These are phyloP conservation scores for Parascotia fuliginaria DNA, from an alignment of 2,888 invertebrate species.

Conservation along the genomic window DNA sequence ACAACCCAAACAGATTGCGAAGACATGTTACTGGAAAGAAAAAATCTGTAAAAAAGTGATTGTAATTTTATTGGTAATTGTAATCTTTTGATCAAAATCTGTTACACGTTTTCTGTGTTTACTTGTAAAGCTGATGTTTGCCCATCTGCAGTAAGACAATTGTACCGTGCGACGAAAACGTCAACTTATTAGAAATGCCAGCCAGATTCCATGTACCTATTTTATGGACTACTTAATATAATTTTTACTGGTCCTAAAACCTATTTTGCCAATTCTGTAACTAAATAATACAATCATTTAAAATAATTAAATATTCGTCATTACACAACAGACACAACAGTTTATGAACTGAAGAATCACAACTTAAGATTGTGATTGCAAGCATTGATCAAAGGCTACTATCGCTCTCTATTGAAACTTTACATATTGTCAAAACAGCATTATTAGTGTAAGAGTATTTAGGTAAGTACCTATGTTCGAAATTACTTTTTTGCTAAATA, in stretches of 20 bases:
- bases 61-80: not conserved
- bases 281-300: too few species aligned
- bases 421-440: not conserved
- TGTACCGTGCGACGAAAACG: too few species aligned
- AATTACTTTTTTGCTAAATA: not conserved
- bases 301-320: not conserved
- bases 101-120: not conserved
- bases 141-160: too few species aligned
- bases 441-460: not conserved
- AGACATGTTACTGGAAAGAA: constrained; percentile 45
- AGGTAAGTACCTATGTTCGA: not conserved
- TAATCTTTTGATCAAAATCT: constrained; percentile 7
- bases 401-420: not conserved
- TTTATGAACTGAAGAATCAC: not conserved
- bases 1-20: constrained; percentile 69
- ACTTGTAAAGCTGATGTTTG: too few species aligned
- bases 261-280: too few species aligned
- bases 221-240: too few species aligned
- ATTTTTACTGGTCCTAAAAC: too few species aligned
- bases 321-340: not conserved
- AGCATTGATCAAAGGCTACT: not conserved
- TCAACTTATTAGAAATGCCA: too few species aligned
- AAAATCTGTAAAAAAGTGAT: constrained; percentile 48
- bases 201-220: too few species aligned
- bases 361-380: not conserved